These are phyloP conservation scores for Phaenicophaeus curvirostris DNA, from an alignment of 2,797 vertebrate genomes.

Conservation along the genomic window DNA sequence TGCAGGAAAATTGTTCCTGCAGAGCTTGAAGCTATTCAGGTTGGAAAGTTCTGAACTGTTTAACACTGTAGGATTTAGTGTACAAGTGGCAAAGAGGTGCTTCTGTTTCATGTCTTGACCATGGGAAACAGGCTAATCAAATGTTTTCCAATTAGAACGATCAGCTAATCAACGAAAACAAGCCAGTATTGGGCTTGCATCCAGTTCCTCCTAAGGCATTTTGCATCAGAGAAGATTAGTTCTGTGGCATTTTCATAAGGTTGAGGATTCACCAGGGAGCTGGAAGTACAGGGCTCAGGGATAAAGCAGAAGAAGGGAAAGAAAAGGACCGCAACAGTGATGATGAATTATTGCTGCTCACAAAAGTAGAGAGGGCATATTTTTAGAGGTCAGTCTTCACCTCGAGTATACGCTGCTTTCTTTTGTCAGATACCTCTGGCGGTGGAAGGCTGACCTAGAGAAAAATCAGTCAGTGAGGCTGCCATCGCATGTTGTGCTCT, in stretches of 20 bases:
- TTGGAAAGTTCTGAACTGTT: background rate
- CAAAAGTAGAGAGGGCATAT: background rate
- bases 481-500: background rate
- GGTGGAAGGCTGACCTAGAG: background rate
- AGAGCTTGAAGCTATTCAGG: background rate
- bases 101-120: conserved; percentile 20
- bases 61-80: background rate
- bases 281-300: background rate
- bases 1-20: background rate
- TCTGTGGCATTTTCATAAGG: background rate
- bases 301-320: background rate
- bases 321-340: background rate
- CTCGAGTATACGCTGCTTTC: background rate
- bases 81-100: background rate
- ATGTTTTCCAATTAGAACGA: conserved; percentile 44
- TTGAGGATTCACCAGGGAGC: background rate
- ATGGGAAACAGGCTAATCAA: conserved; percentile 42
- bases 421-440: background rate
- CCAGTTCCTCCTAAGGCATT: conserved; percentile 45
- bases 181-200: conserved; percentile 1
- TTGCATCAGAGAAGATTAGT: background rate
- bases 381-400: conserved; percentile 1
- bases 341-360: background rate
- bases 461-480: background rate
- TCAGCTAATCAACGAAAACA: conserved; percentile 32